Conservation (phyloP, 2,888 invertebrate genomes). For the Linnaemya tessellans region DNA sequence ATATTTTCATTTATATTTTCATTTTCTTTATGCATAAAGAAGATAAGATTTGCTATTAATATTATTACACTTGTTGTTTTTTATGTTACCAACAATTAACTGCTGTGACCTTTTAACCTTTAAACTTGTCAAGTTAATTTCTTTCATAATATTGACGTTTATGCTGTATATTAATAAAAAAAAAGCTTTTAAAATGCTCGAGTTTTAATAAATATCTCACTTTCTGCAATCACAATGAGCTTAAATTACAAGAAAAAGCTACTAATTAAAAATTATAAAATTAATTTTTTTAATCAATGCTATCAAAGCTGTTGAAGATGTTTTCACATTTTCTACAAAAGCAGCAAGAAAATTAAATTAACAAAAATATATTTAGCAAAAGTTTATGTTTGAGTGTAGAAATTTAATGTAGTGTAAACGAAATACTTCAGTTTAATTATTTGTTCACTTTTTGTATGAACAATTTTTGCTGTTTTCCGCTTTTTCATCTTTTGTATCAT, state of each 20-base stretch:
- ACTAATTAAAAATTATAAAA: background rate
- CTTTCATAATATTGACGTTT: too few species aligned
- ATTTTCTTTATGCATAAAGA: background rate
- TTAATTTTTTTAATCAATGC: background rate
- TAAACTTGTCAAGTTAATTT: too few species aligned
- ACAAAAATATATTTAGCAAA: slow-evolving; percentile 12
- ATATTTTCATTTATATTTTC: background rate
- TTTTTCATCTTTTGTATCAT: slow-evolving; percentile 41
- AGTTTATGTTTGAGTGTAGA: slow-evolving; percentile 23
- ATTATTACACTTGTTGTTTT: background rate
- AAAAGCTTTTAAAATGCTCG: too few species aligned
- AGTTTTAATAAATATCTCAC: too few species aligned
- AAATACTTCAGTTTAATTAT: background rate
- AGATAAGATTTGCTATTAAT: slow-evolving; percentile 27
- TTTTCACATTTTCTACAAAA: background rate
- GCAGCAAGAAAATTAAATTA: background rate
- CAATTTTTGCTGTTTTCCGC: slow-evolving; percentile 1
- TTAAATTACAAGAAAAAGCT: too few species aligned
- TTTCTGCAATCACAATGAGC: too few species aligned
- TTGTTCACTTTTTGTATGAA: slow-evolving; percentile 1
- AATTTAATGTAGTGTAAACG: slow-evolving; percentile 33
- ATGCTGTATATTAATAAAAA: too few species aligned
- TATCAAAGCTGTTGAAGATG: background rate
- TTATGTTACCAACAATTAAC: too few species aligned
- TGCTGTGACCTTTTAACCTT: too few species aligned